phyloP scores from a whole-genome alignment of 2,888 invertebrate genomes.

The Carcina quercana region DNA sequence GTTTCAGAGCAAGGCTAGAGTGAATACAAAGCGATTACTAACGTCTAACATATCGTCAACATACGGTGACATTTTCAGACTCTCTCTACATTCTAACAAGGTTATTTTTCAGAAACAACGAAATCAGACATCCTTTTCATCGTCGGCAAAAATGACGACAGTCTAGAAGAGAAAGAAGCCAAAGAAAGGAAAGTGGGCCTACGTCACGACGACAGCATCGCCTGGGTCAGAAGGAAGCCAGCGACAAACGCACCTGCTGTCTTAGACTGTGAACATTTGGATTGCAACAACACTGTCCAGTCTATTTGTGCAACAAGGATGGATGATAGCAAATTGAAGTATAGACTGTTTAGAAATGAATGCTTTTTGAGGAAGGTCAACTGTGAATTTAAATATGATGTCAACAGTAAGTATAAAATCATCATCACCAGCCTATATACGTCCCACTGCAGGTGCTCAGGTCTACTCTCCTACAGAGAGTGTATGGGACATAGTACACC shows the following conservation, averaged over 20 bases:
- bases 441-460: too few species aligned
- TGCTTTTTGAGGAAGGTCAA: constrained; percentile 59
- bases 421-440: too few species aligned
- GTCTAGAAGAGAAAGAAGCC: constrained; percentile 15
- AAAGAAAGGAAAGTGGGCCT: constrained; percentile 7
- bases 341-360: constrained; percentile 49
- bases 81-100: too few species aligned
- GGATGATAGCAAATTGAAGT: constrained; percentile 29
- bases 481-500: too few species aligned
- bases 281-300: constrained; percentile 35
- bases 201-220: constrained; percentile 4
- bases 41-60: too few species aligned
- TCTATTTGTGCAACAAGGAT: constrained; percentile 44
- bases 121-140: constrained; percentile 37
- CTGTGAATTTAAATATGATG: constrained; percentile 40
- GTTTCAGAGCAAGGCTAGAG: too few species aligned
- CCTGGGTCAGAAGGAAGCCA: constrained; percentile 5
- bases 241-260: not conserved
- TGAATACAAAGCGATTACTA: too few species aligned
- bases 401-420: constrained; percentile 50
- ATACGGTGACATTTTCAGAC: too few species aligned
- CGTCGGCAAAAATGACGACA: constrained; percentile 40
- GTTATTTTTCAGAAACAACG: constrained; percentile 35
- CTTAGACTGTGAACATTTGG: constrained; percentile 36
- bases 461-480: too few species aligned